Percentiles rank a stretch among this genome's conserved stretches.
These are phyloP conservation scores for Balearica regulorum DNA, from an alignment of 2,797 vertebrate species.

Conservation along the genomic window DNA sequence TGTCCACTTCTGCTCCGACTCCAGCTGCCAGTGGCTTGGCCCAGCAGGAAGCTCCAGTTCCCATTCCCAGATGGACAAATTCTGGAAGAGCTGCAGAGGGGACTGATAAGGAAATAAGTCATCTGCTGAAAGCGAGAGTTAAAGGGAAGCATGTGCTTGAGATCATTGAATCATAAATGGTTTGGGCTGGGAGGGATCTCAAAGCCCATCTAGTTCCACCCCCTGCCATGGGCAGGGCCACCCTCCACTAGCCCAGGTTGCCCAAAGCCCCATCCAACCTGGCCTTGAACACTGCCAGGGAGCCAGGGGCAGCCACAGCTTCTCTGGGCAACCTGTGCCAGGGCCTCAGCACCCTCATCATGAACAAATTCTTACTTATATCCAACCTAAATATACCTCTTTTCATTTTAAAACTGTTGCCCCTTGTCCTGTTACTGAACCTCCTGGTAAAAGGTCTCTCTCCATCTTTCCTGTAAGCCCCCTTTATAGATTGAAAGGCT, in stretches of 20 bases:
- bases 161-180: background rate
- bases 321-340: background rate
- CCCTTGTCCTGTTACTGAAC: background rate
- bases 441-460: background rate
- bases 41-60: background rate
- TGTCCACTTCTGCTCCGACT: background rate
- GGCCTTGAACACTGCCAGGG: background rate
- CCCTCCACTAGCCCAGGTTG: rapidly evolving
- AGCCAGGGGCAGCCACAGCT: background rate
- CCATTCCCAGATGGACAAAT: background rate
- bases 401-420: background rate
- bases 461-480: background rate
- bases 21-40: background rate
- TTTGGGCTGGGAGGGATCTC: background rate
- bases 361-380: too few species aligned
- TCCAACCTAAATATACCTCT: background rate
- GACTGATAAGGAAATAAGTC: background rate
- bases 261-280: rapidly evolving
- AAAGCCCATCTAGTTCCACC: background rate
- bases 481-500: background rate
- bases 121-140: background rate
- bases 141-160: background rate
- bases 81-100: background rate
- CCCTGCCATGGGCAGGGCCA: background rate
- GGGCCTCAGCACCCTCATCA: background rate